A percentile compares a stretch with the other conserved stretches of the same genome.
phyloP scores from a whole-genome alignment of 2,888 invertebrate genomes.

The Leptodirus hochenwartii region DNA sequence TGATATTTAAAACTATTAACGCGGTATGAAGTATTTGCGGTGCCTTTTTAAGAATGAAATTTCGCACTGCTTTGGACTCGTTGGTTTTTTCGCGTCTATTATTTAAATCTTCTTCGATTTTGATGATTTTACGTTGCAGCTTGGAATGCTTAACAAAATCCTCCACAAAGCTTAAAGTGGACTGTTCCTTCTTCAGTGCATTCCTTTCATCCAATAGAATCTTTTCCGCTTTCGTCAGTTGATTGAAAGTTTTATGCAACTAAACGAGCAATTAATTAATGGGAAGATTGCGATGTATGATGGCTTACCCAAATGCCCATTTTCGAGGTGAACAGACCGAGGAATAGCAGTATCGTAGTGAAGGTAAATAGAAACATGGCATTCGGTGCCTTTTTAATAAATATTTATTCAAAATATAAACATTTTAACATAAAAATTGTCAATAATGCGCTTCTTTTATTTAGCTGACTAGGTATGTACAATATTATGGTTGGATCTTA shows the following conservation, averaged over 20 bases:
- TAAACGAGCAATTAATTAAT: too few species aligned
- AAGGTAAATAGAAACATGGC: too few species aligned
- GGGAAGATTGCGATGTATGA: too few species aligned
- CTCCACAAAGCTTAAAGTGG: slow-evolving; percentile 34
- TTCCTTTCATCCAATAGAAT: slow-evolving; percentile 26
- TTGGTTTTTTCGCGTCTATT: slow-evolving; percentile 14
- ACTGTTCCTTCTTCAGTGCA: slow-evolving; percentile 30
- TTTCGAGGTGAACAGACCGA: too few species aligned
- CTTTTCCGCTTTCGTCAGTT: slow-evolving; percentile 29
- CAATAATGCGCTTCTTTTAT: too few species aligned
- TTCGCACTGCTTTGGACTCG: slow-evolving; percentile 11
- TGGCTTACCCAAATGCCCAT: too few species aligned
- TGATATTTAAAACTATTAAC: slow-evolving; percentile 23
- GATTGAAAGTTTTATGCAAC: slow-evolving; percentile 32
- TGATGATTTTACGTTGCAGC: slow-evolving; percentile 36
- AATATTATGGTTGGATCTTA: too few species aligned
- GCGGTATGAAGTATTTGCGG: slow-evolving; percentile 23
- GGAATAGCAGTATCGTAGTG: too few species aligned
- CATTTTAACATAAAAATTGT: too few species aligned
- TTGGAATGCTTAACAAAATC: slow-evolving; percentile 40
- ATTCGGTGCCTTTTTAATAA: too few species aligned
- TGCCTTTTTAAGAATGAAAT: slow-evolving; percentile 21
- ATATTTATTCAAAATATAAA: too few species aligned
- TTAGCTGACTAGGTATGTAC: too few species aligned
- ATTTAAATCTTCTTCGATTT: slow-evolving; percentile 28